Evolutionary conservation across 2,888 invertebrate species (phyloP), one percentile per base, ranked within the genome.

Genomic region (Drosophila subsilvestris): DNA sequence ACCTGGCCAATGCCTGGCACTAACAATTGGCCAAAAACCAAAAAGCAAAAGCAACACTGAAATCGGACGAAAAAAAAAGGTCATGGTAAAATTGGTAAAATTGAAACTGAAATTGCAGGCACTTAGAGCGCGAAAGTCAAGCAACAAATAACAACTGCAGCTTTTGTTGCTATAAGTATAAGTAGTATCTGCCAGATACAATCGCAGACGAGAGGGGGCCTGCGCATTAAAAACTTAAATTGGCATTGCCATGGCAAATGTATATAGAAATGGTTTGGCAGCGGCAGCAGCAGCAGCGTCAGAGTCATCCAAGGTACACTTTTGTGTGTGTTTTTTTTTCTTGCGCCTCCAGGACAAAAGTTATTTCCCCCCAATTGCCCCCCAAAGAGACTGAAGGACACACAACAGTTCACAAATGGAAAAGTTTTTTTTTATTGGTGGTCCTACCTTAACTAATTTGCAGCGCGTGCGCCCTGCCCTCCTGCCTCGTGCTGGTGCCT

Each of bases 71-170:
- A 27, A 32, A 61, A 73, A 74, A 83, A 83, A 83, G 88, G 83
- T 83, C 83, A 83, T 71, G 88, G 83, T 71, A 87, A 83, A 87
- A 86, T 84, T 80, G 86, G 68, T 71, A 83, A 84, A 87, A 87
- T 87, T 82, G 79, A 82, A 85, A 87, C 77, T 79, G 69, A 82
- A 82, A 82, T 87, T 87, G 85, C 87, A 53, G 51, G 76, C 86
- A 86, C 72, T 82, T 86, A 83, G 60, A 58, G 63, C 69, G 74
- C 79, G 86, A 83, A 83, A 83, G 82, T 87, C 79, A 68, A 71
- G 63, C 59, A 49, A 56, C 63, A 47, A 67, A 63, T 14, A 37
- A 14, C 37, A 37, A 37, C 37, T 37, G 54, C 56, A 63, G 63
- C 60, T 59, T 59, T 62, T 59, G 68, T 43, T 65, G 50, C 57